Evolutionary conservation across 2,113 vertebrate genomes (phyloP).

Genomic region (Manacus vitellinus): DNA sequence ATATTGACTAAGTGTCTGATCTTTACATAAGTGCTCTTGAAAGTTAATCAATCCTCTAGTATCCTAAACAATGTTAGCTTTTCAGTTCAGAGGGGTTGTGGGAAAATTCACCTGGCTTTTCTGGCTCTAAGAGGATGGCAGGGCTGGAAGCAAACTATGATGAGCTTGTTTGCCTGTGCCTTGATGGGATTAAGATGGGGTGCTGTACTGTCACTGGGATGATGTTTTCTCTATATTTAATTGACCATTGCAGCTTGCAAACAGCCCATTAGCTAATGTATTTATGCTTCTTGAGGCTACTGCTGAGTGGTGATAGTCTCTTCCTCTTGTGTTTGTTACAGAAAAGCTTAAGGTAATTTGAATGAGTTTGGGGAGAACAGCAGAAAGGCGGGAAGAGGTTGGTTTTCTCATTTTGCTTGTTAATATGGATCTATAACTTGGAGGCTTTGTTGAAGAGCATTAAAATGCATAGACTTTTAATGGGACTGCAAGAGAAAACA

Average conservation of each 20-base stretch:
- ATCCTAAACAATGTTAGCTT: not conserved
- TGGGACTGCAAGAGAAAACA: not conserved
- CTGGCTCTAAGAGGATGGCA: not conserved
- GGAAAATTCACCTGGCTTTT: not conserved
- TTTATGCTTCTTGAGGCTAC: not conserved
- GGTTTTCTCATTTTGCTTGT: not conserved
- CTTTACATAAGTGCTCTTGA: not conserved
- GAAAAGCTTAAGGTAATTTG: not conserved
- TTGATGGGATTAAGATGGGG: not conserved
- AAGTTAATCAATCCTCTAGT: slow-evolving; percentile 5
- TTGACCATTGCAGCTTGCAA: not conserved
- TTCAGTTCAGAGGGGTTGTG: not conserved
- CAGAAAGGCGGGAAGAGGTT: not conserved
- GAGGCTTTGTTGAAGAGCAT: not conserved
- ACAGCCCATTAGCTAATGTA: not conserved
- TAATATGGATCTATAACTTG: not conserved
- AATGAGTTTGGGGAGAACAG: not conserved
- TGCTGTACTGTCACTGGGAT: not conserved
- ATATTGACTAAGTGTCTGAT: not conserved
- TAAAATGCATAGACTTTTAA: not conserved
- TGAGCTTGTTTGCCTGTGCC: not conserved
- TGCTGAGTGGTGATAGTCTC: not conserved
- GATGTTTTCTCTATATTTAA: not conserved
- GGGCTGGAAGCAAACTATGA: not conserved
- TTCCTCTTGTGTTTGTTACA: not conserved